A percentile compares a stretch with the other conserved stretches of the same genome.
Evolutionary conservation across 2,888 invertebrate genomes (phyloP).

Genomic region (Ichneumoninae sp.): DNA sequence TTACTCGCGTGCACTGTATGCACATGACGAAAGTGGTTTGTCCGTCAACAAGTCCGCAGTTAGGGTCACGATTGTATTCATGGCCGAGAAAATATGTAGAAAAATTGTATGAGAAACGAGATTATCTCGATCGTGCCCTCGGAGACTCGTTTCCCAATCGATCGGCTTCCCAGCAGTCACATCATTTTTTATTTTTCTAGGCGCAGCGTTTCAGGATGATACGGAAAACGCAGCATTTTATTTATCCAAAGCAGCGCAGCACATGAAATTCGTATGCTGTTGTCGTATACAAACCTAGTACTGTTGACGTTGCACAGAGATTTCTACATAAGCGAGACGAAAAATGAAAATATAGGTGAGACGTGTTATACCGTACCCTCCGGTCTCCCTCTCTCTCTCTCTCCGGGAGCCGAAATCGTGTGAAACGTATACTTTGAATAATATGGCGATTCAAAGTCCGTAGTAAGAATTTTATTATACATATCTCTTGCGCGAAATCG

Average conservation of each 20-base stretch:
- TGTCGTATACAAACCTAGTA: conserved; percentile 11
- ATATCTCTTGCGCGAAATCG: conserved; percentile 58
- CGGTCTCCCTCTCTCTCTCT: no score
- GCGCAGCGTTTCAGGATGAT: neutral
- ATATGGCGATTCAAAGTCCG: conserved; percentile 82
- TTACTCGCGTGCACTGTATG: neutral
- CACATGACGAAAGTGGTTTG: neutral
- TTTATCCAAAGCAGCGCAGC: neutral
- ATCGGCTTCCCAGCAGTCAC: neutral
- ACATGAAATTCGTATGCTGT: neutral
- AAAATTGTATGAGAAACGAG: neutral
- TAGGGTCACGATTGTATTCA: neutral
- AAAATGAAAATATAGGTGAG: conserved; percentile 54
- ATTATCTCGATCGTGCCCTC: neutral
- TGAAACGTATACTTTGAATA: conserved; percentile 82
- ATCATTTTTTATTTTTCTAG: neutral
- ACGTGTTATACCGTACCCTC: conserved; percentile 13
- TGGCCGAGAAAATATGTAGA: neutral
- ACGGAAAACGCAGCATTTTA: conserved; percentile 2
- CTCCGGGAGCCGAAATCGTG: conserved; percentile 74
- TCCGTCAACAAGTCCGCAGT: conserved; percentile 3
- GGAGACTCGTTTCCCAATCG: conserved; percentile 16
- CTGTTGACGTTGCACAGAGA: neutral
- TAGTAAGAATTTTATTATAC: conserved; percentile 66
- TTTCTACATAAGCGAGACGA: conserved; percentile 9